These are phyloP conservation scores for Watsonalla binaria DNA, from an alignment of 2,888 invertebrate genomes.

Conservation along the genomic window DNA sequence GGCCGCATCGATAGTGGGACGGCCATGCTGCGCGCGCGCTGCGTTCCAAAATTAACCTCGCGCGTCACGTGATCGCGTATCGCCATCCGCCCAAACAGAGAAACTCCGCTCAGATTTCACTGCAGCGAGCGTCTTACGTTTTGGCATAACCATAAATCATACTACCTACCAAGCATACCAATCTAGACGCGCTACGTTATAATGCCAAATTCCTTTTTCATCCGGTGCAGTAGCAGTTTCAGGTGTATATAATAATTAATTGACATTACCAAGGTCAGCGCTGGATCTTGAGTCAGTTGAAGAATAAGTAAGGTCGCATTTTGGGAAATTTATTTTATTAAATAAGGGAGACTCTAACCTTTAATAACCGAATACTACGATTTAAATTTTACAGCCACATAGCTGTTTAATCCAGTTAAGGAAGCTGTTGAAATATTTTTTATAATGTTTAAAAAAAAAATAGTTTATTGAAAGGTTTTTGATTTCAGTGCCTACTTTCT, in stretches of 20 bases:
- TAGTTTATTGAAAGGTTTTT: too few relatives aligned
- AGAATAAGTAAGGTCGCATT: slow-evolving; percentile 9
- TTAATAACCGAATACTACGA: too few relatives aligned
- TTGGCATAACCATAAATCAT: slow-evolving; percentile 31
- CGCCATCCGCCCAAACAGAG: slow-evolving; percentile 77
- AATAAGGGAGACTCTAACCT: too few relatives aligned
- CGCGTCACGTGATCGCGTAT: slow-evolving; percentile 67
- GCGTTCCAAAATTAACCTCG: slow-evolving; percentile 67
- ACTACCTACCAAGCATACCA: slow-evolving; percentile 13
- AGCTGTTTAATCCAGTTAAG: too few relatives aligned
- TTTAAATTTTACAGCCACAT: too few relatives aligned
- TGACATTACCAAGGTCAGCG: slow-evolving; percentile 62
- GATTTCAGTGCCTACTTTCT: too few relatives aligned
- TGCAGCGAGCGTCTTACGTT: slow-evolving; percentile 42
- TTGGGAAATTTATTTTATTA: slow-evolving; percentile 6
- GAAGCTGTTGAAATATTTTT: too few relatives aligned
- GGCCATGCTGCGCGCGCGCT: slow-evolving; percentile 60
- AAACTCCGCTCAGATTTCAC: slow-evolving; percentile 75
- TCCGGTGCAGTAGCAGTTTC: slow-evolving; percentile 20
- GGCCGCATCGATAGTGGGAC: slow-evolving; percentile 46
- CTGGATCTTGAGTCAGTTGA: slow-evolving; percentile 44
- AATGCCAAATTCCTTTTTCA: slow-evolving; percentile 21
- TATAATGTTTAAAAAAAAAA: too few relatives aligned
- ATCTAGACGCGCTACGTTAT: slow-evolving; percentile 11
- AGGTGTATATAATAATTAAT: slow-evolving; percentile 31